Conservation (phyloP, 2,113 vertebrate species). For the Oryzias woworae region DNA sequence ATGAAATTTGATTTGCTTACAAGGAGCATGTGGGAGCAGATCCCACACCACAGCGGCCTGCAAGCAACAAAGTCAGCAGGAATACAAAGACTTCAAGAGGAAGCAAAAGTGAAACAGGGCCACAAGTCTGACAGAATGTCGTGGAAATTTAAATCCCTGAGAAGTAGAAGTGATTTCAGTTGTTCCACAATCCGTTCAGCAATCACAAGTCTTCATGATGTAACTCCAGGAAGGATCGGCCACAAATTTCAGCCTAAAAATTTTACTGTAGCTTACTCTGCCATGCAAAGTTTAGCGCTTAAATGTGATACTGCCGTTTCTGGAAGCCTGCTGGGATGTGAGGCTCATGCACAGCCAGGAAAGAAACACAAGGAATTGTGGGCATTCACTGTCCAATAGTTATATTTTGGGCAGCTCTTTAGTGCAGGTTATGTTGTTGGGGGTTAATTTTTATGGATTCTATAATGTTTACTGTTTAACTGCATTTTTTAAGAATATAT, state of each 20-base stretch:
- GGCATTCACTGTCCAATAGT: neutral
- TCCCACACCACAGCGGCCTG: neutral
- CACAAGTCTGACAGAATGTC: neutral
- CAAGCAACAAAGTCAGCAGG: constrained; percentile 5
- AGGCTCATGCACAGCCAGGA: neutral
- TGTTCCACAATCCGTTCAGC: neutral
- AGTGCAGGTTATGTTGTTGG: no score
- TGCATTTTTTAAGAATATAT: no score
- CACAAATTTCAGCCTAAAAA: neutral
- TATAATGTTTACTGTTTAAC: no score
- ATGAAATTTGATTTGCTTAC: constrained; percentile 10
- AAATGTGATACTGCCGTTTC: neutral
- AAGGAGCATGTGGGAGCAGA: neutral
- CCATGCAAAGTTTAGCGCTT: neutral
- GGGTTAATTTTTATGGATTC: no score
- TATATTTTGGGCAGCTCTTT: no score
- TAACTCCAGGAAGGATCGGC: neutral
- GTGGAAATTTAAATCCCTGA: no score
- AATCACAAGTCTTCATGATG: neutral
- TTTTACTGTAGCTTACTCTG: neutral
- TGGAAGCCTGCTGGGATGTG: neutral
- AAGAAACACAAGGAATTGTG: neutral
- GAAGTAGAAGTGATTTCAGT: neutral
- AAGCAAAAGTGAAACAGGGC: neutral
- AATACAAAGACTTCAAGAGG: neutral